phyloP scores from a whole-genome alignment of 2,113 vertebrate species.

The Phalacrocorax pelagicus region DNA sequence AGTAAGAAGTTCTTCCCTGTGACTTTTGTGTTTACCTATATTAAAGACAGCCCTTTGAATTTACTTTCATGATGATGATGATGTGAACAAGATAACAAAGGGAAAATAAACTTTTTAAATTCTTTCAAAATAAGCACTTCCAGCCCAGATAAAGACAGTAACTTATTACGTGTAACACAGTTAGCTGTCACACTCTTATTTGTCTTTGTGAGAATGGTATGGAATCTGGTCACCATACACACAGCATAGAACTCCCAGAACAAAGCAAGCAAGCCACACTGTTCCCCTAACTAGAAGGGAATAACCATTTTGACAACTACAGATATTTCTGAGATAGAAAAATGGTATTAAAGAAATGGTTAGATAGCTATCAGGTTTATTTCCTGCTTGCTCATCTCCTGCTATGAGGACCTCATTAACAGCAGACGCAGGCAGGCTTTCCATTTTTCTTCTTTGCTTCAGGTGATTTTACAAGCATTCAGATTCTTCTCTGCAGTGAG shows the following conservation, averaged over 20 bases:
- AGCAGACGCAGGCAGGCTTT: background rate
- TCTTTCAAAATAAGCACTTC: background rate
- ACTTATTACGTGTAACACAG: background rate
- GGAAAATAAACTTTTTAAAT: background rate
- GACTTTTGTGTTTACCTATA: background rate
- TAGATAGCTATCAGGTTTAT: background rate
- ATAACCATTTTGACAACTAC: background rate
- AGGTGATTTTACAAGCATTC: background rate
- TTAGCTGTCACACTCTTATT: background rate
- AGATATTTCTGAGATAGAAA: background rate
- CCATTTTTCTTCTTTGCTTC: background rate
- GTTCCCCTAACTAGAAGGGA: background rate
- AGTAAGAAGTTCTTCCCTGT: background rate
- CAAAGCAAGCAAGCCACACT: background rate
- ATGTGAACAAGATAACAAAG: background rate
- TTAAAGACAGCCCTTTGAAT: background rate
- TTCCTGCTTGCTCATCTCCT: background rate
- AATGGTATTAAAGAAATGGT: background rate
- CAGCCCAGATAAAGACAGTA: background rate
- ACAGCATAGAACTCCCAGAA: background rate
- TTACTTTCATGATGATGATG: background rate
- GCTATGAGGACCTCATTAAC: background rate
- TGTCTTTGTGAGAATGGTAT: background rate
- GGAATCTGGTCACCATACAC: background rate
- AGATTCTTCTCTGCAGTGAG: background rate